A percentile compares a stretch with the other conserved stretches of the same genome.
phyloP scores from a whole-genome alignment of 2,888 invertebrate genomes.

The Cinara cedri region DNA sequence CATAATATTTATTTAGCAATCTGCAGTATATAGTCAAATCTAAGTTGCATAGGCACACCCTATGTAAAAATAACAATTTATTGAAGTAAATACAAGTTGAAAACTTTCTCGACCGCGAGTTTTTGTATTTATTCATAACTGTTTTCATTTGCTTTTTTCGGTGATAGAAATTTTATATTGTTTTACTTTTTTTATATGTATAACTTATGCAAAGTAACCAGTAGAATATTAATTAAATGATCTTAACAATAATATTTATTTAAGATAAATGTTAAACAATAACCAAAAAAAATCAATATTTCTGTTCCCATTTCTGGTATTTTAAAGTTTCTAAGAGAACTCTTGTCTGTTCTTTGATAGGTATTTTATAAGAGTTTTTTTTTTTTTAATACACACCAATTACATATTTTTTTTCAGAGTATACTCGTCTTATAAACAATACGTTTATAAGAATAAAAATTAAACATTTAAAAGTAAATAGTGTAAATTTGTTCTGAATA shows the following conservation, averaged over 20 bases:
- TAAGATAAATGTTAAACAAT: constrained; percentile 22
- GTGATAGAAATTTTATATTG: not conserved
- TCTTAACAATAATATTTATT: constrained; percentile 26
- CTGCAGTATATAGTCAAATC: not conserved
- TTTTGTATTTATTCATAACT: not conserved
- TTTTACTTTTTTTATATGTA: constrained; percentile 17
- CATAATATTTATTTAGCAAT: constrained; percentile 20
- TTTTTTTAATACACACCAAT: too few species aligned
- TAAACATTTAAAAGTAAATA: too few species aligned
- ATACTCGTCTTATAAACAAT: too few species aligned
- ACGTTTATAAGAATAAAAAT: too few species aligned
- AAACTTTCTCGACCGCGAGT: constrained; percentile 11
- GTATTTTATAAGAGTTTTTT: too few species aligned
- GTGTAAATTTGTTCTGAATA: too few species aligned
- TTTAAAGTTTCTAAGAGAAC: not conserved
- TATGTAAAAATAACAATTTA: not conserved
- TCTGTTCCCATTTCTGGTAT: not conserved
- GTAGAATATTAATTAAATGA: constrained; percentile 23
- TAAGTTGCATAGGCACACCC: not conserved
- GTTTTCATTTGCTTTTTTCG: not conserved
- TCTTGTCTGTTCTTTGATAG: not conserved
- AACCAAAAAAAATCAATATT: not conserved
- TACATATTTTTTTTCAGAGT: too few species aligned
- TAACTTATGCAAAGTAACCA: constrained; percentile 15
- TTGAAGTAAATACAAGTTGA: not conserved